phyloP scores from a whole-genome alignment of 2,113 vertebrate genomes.

The Mesembrinibis cayennensis region DNA sequence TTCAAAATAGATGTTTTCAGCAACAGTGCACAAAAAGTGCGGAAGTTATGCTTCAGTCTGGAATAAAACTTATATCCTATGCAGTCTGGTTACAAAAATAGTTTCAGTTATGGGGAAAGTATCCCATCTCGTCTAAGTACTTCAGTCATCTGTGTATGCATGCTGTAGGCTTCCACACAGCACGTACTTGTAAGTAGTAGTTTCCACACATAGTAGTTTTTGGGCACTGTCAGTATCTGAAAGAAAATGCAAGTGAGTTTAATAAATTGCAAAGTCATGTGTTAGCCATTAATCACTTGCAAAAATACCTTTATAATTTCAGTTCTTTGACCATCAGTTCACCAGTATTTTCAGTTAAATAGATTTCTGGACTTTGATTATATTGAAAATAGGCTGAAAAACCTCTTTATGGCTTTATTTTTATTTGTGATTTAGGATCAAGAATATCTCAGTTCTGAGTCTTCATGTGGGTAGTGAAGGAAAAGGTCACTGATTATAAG shows the following conservation, averaged over 20 bases:
- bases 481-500: background rate
- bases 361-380: background rate
- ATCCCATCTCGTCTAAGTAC: background rate
- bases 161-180: background rate
- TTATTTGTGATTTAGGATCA: background rate
- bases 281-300: background rate
- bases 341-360: background rate
- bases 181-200: background rate
- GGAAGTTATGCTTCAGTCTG: background rate
- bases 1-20: background rate
- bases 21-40: background rate
- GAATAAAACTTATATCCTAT: background rate
- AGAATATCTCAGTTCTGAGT: background rate
- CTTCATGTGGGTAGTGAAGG: background rate
- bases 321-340: background rate
- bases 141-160: background rate
- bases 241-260: background rate
- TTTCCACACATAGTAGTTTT: background rate
- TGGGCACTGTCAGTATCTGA: background rate
- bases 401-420: background rate
- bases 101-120: background rate
- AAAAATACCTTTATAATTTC: background rate
- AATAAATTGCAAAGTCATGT: background rate
- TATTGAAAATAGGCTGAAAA: background rate
- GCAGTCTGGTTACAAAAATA: background rate